Percentiles rank a stretch among this genome's conserved stretches.
These are phyloP conservation scores for Pristionchus mayeri DNA, from an alignment of 2,888 invertebrate species.

Conservation along the genomic window DNA sequence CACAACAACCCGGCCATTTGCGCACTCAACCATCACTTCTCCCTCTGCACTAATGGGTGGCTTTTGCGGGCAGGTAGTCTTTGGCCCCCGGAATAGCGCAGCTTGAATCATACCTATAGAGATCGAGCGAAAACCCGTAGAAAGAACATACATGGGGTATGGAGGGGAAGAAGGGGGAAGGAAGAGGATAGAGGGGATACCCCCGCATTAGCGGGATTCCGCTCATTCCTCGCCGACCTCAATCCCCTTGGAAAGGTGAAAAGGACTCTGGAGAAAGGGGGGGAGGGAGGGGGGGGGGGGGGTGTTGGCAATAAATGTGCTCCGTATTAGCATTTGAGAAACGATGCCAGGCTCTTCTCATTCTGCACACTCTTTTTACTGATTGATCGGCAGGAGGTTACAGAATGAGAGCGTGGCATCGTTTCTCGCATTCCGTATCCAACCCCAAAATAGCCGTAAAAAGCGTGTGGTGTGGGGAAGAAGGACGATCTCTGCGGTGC, in stretches of 20 bases:
- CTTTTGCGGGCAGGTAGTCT: background rate
- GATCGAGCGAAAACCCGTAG: background rate
- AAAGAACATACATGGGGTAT: no score
- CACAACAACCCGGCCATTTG: background rate
- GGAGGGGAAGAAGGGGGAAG: no score
- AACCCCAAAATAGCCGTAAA: constrained; percentile 7
- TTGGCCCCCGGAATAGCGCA: background rate
- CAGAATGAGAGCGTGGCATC: no score
- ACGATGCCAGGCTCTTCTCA: no score
- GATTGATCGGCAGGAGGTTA: no score
- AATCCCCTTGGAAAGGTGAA: background rate
- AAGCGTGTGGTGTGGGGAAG: background rate
- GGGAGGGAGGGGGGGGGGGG: no score
- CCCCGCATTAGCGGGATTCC: background rate
- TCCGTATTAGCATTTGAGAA: no score
- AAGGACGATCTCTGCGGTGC: background rate
- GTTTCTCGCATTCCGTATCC: background rate
- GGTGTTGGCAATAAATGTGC: no score
- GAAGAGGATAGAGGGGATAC: background rate
- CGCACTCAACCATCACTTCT: constrained; percentile 24
- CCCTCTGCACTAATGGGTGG: background rate
- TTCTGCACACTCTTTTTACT: no score
- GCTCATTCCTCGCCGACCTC: background rate
- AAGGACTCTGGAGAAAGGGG: no score
- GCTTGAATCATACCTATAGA: background rate